A percentile compares a stretch with the other conserved stretches of the same genome.
phyloP scores from a whole-genome alignment of 2,113 vertebrate species.

The Leucosticte australis region DNA sequence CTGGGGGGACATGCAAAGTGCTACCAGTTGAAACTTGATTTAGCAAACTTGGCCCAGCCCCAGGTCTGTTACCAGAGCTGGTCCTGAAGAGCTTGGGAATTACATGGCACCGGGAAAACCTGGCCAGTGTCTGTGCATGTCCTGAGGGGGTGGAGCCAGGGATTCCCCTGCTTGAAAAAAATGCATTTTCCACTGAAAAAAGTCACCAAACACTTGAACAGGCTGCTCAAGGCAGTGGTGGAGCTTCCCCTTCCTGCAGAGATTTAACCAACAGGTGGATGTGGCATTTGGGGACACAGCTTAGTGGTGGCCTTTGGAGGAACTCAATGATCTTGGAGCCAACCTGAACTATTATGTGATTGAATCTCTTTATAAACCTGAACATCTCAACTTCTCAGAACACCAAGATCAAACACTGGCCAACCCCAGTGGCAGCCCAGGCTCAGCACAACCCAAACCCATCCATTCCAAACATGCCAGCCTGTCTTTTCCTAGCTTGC shows the following conservation, averaged over 20 bases:
- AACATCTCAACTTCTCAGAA: not conserved
- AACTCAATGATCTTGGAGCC: not conserved
- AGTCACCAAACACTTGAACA: not conserved
- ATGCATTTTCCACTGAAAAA: not conserved
- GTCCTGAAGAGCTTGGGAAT: not conserved
- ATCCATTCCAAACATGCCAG: fast-evolving
- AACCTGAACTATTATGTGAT: not conserved
- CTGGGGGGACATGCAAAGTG: not conserved
- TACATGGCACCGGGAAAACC: not conserved
- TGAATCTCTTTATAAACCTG: not conserved
- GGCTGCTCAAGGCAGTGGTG: not conserved
- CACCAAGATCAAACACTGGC: fast-evolving
- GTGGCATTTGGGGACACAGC: not conserved
- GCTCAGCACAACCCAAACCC: not conserved
- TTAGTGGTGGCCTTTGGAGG: not conserved
- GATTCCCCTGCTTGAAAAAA: not conserved
- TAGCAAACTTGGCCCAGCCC: not conserved
- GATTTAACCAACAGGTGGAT: not conserved
- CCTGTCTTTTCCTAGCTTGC: not conserved
- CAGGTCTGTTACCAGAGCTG: not conserved
- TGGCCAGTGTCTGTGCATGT: not conserved
- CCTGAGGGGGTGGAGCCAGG: not conserved
- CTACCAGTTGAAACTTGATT: not conserved
- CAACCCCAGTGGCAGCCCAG: fast-evolving
- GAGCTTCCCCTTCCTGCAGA: not conserved